A percentile compares a stretch with the other conserved stretches of the same genome.
phyloP scores from a whole-genome alignment of 2,888 invertebrate genomes.

The Lochmaea crataegi region DNA sequence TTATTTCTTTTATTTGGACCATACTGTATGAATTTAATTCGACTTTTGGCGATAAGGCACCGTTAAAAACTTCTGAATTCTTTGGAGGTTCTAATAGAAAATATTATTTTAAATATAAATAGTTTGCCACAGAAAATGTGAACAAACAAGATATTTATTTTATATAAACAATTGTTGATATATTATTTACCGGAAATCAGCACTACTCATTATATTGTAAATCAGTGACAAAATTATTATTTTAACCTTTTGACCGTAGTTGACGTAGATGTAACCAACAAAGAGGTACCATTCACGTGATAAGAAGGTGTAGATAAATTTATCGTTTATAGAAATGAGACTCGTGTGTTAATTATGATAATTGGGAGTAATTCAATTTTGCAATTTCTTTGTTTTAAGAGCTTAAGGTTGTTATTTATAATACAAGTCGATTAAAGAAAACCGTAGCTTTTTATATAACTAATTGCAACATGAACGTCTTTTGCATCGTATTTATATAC shows the following conservation, averaged over 20 bases:
- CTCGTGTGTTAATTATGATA: neutral
- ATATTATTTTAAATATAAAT: neutral
- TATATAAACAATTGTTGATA: neutral
- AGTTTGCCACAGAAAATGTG: neutral
- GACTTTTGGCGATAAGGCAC: too few species aligned
- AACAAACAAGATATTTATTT: neutral
- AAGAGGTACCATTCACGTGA: constrained; percentile 19
- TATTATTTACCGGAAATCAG: constrained; percentile 11
- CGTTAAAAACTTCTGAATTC: too few species aligned
- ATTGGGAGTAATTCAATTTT: neutral
- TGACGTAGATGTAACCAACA: constrained; percentile 32
- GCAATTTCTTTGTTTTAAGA: neutral
- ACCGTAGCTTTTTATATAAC: neutral
- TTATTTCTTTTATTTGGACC: too few species aligned
- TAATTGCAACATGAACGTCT: too few species aligned
- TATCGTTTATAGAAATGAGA: constrained; percentile 4
- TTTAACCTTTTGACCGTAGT: constrained; percentile 31
- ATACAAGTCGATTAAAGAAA: neutral
- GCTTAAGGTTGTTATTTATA: neutral
- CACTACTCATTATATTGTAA: neutral
- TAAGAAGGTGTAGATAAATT: constrained; percentile 14
- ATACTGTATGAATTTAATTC: too few species aligned
- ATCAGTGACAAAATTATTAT: constrained; percentile 20
- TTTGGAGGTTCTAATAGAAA: too few species aligned
- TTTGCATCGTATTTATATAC: too few species aligned